A percentile compares a stretch with the other conserved stretches of the same genome.
phyloP scores from a whole-genome alignment of 2,797 vertebrate genomes.

The Labeo calbasu region DNA sequence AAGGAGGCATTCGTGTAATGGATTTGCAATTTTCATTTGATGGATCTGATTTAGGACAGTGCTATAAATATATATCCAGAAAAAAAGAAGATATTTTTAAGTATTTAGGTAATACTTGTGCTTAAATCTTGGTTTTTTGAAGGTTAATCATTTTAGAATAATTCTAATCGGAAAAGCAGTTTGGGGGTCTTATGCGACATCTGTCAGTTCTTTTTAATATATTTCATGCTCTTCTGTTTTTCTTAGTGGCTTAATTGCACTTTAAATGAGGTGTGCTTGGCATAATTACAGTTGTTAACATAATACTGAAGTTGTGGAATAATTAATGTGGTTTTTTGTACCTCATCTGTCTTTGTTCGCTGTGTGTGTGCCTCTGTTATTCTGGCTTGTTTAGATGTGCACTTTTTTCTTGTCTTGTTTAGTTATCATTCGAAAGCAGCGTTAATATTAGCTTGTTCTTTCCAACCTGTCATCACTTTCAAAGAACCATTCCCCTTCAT shows the following conservation, averaged over 20 bases:
- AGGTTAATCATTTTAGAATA: background rate
- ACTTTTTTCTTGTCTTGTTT: slow-evolving; percentile 1
- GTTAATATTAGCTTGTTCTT: background rate
- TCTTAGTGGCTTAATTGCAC: background rate
- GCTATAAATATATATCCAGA: background rate
- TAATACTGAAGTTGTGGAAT: background rate
- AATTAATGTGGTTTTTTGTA: background rate
- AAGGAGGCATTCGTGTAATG: background rate
- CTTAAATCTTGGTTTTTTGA: background rate
- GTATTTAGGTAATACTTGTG: background rate
- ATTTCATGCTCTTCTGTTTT: background rate
- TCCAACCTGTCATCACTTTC: background rate
- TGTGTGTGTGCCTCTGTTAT: background rate
- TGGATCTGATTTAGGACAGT: background rate
- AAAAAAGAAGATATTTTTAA: background rate
- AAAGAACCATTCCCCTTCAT: background rate
- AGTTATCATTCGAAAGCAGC: background rate
- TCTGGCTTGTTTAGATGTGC: background rate
- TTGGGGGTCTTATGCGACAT: background rate
- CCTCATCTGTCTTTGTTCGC: background rate
- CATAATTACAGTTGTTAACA: background rate
- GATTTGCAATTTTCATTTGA: background rate
- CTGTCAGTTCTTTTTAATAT: background rate
- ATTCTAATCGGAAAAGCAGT: background rate
- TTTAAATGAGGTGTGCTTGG: background rate